A percentile compares a stretch with the other conserved stretches of the same genome.
phyloP scores from a whole-genome alignment of 2,888 invertebrate species.

The Drosophila sordidula region DNA sequence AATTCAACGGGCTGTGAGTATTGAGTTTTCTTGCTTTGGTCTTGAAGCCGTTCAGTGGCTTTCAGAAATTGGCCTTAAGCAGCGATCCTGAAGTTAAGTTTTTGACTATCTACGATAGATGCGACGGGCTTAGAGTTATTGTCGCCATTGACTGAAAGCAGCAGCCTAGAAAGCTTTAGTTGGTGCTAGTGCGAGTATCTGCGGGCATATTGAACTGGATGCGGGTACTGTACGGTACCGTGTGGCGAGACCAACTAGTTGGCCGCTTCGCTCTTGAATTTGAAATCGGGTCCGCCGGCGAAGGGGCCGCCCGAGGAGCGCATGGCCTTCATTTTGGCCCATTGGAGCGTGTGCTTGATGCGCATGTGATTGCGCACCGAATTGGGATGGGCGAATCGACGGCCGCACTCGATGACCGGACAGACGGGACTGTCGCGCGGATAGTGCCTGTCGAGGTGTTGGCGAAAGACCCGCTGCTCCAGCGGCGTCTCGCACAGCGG shows the following conservation, averaged over 20 bases:
- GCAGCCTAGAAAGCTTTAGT: constrained; percentile 73
- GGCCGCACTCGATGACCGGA: constrained; percentile 91
- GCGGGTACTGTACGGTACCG: not conserved
- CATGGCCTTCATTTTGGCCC: constrained; percentile 93
- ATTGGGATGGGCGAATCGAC: constrained; percentile 93
- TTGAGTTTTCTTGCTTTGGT: not conserved
- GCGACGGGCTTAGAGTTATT: constrained; percentile 71
- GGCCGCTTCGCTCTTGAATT: constrained; percentile 83
- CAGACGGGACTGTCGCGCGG: constrained; percentile 93
- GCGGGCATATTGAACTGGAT: constrained; percentile 23
- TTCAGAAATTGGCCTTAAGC: constrained; percentile 6
- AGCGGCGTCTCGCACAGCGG: constrained; percentile 90
- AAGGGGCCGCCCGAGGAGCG: constrained; percentile 85
- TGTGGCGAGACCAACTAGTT: constrained; percentile 60
- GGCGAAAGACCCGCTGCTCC: constrained; percentile 88
- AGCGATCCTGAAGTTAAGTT: constrained; percentile 13
- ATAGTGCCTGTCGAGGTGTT: constrained; percentile 93
- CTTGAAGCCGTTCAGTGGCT: not conserved
- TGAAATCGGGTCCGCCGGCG: constrained; percentile 84
- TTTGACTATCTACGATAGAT: constrained; percentile 66
- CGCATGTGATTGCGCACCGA: constrained; percentile 95
- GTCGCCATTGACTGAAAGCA: constrained; percentile 74
- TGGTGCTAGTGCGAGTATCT: constrained; percentile 54
- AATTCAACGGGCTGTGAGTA: too few relatives aligned
- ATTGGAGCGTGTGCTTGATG: constrained; percentile 92